These are phyloP conservation scores for Pyralis farinalis DNA, from an alignment of 2,888 invertebrate species.

Conservation along the genomic window DNA sequence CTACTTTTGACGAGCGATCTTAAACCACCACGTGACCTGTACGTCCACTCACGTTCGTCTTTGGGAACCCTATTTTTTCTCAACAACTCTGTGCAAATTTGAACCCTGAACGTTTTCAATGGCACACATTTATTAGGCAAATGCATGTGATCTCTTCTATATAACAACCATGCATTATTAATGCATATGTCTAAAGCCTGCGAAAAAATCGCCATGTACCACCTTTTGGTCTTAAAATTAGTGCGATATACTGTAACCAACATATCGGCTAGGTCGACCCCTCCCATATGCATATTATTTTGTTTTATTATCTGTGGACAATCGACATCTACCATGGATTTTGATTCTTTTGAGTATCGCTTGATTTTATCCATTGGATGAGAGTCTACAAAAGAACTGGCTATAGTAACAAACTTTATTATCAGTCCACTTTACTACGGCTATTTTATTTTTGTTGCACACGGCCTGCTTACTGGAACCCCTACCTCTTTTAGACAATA, in stretches of 20 bases:
- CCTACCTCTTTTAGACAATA: background rate
- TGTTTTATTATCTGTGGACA: conserved; percentile 21
- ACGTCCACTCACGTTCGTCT: too few relatives aligned
- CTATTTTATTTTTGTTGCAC: background rate
- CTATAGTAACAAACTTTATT: too few relatives aligned
- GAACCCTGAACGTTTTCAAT: too few relatives aligned
- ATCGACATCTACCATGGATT: conserved; percentile 5
- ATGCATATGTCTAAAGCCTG: conserved; percentile 31
- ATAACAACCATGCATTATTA: conserved; percentile 30
- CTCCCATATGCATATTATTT: conserved; percentile 26
- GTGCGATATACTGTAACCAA: conserved; percentile 18
- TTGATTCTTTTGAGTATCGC: too few relatives aligned
- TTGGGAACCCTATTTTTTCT: too few relatives aligned
- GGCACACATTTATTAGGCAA: too few relatives aligned
- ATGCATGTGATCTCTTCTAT: too few relatives aligned
- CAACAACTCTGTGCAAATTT: too few relatives aligned
- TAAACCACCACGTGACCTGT: too few relatives aligned
- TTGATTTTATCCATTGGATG: too few relatives aligned
- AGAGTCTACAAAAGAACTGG: too few relatives aligned
- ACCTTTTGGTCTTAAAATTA: conserved; percentile 13
- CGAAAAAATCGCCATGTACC: conserved; percentile 34
- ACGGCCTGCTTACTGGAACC: background rate
- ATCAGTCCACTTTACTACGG: background rate
- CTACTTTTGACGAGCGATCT: too few relatives aligned
- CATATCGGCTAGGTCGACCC: conserved; percentile 21